A percentile compares a stretch with the other conserved stretches of the same genome.
phyloP scores from a whole-genome alignment of 2,113 vertebrate genomes.

The Lates calcarifer region DNA sequence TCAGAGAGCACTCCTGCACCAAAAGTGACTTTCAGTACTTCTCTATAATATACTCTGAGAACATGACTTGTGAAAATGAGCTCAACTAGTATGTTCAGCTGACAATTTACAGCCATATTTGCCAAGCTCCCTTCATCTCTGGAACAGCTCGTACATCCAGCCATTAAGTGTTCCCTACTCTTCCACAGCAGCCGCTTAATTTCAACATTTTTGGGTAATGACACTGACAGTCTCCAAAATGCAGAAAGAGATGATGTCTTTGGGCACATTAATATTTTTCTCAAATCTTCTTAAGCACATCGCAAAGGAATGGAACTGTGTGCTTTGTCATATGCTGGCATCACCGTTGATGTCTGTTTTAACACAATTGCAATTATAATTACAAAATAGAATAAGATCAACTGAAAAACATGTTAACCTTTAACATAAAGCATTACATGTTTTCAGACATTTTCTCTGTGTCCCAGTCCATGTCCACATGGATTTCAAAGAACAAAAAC shows the following conservation, averaged over 20 bases:
- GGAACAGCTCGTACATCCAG: neutral
- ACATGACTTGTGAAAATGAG: conserved; percentile 21
- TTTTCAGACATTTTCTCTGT: neutral
- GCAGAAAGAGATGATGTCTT: neutral
- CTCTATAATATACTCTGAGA: conserved; percentile 12
- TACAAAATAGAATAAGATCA: neutral
- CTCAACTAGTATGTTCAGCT: conserved; percentile 6
- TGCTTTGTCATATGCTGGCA: neutral
- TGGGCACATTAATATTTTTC: neutral
- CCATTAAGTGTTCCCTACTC: neutral
- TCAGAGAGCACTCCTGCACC: conserved; percentile 12
- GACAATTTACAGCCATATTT: conserved; percentile 31
- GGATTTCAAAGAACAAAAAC: conserved; percentile 9
- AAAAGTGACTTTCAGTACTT: conserved; percentile 13
- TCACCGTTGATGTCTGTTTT: neutral
- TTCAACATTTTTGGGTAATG: neutral
- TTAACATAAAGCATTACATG: neutral
- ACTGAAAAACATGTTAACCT: neutral
- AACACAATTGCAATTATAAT: neutral
- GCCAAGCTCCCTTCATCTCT: neutral
- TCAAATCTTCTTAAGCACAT: neutral
- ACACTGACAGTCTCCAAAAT: neutral
- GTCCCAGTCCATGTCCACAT: neutral
- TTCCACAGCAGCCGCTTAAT: neutral
- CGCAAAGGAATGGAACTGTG: neutral